Base-by-base conservation (phyloP, 2,888 invertebrate genomes). In the Pristionchus entomophagus region DNA sequence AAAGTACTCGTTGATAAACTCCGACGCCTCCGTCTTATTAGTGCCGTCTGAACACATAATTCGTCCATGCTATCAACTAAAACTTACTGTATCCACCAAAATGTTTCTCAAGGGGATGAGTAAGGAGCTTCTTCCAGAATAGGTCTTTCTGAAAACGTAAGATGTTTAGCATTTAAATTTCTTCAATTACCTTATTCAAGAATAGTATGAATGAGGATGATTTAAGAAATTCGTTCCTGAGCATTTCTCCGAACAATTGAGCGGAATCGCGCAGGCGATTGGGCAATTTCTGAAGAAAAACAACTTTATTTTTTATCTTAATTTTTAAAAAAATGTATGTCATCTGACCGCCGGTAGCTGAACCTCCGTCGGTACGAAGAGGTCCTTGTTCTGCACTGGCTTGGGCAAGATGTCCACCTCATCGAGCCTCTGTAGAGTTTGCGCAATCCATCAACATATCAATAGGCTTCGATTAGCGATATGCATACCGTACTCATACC, bases 181-280 rank as follows among this genome's bases (percentile, higher is more conserved):
- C 10, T 35, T 35, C 17, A 6, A n/a, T 6, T 77, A 53, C 80
- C 53, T 89, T 89, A 86, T 89, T 89, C 49, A 89, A 86, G 77
- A 89, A 88, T 2, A 89, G 86, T 86, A 89, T 88, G 86, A 89
- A 88, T 32, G 86, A 82, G 8, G 88, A 86, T 41, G 56, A 83
- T 26, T 69, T 53, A 17, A 89, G 87, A 51, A 88, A 89, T n/a
- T 59, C 59, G 78, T 87, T 88, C 17, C 88, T 69, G 0, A 85
- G 88, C 32, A 88, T 85, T 32, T 88, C 87, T 32, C 65, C 85
- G 86, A 89, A 89, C 29, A 89, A 62, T 1, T 89, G 86, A 10
- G 88, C 85, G 4, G 85, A 85, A 26, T 89, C 89, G 14, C 87
- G 85, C 32, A 89, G 41, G 0, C 88, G 87, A 77, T 88, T 89